Conservation (phyloP, 1,140 invertebrate species). For the Drosophila pachea region DNA sequence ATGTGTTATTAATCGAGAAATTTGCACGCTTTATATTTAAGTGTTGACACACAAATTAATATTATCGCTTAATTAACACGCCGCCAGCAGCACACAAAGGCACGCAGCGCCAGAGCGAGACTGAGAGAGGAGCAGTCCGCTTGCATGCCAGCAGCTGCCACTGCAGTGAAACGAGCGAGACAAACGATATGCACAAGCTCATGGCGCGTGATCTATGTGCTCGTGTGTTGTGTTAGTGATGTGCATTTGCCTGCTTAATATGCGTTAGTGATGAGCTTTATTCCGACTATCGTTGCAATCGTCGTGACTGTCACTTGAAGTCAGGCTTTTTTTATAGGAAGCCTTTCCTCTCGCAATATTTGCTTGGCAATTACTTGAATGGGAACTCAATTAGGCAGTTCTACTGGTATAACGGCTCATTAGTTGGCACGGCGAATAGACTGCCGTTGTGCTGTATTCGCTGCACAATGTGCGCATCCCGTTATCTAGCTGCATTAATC, state of each 20-base stretch:
- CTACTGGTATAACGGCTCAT: slow-evolving; percentile 28
- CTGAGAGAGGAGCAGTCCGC: slow-evolving; percentile 1
- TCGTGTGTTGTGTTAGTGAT: slow-evolving; percentile 13
- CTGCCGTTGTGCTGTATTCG: not conserved
- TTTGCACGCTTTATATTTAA: slow-evolving; percentile 67
- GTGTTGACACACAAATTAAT: slow-evolving; percentile 78
- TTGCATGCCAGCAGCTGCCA: slow-evolving; percentile 1
- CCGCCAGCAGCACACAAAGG: slow-evolving; percentile 35
- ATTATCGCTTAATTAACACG: slow-evolving; percentile 77
- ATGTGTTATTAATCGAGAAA: slow-evolving; percentile 75
- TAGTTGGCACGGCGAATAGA: slow-evolving; percentile 23
- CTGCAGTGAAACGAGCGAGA: slow-evolving; percentile 11
- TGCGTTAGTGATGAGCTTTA: slow-evolving; percentile 34
- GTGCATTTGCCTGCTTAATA: slow-evolving; percentile 18
- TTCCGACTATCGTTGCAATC: not conserved
- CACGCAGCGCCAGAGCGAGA: slow-evolving; percentile 1
- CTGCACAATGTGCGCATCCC: slow-evolving; percentile 10
- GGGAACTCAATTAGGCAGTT: not conserved
- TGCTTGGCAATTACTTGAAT: too few species aligned
- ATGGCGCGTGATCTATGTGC: slow-evolving; percentile 28
- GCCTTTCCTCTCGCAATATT: too few species aligned
- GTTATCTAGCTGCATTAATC: slow-evolving; percentile 69
- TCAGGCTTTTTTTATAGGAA: too few species aligned
- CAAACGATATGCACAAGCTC: slow-evolving; percentile 6
- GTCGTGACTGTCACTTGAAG: not conserved